Conservation (phyloP, 2,113 vertebrate species). For the Trichomycterus rosablanca region DNA sequence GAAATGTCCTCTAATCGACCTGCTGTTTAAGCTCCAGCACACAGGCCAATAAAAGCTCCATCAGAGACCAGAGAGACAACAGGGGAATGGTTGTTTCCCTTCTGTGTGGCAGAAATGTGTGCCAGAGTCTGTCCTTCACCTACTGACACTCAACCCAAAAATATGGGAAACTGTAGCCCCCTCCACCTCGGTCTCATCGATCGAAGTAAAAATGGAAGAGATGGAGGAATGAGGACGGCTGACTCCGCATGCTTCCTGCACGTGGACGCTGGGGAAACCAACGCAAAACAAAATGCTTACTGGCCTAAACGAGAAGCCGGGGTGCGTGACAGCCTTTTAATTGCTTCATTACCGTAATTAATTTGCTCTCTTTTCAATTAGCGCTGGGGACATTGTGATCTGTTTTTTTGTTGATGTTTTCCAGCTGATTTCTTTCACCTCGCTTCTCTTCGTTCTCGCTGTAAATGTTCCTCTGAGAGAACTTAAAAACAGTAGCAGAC, state of each 20-base stretch:
- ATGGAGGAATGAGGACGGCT: conserved; percentile 53
- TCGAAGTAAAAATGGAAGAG: conserved; percentile 8
- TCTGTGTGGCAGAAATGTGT: background rate
- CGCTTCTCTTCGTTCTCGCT: conserved; percentile 27
- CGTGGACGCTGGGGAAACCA: conserved; percentile 27
- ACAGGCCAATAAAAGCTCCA: conserved; percentile 4
- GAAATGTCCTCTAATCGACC: conserved; percentile 13
- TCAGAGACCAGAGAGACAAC: background rate
- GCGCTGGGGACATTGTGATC: conserved; percentile 38
- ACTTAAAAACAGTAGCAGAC: conserved; percentile 20
- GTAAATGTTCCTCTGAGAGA: conserved; percentile 30
- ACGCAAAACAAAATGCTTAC: conserved; percentile 31
- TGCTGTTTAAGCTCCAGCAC: conserved; percentile 10
- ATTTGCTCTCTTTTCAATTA: conserved; percentile 53
- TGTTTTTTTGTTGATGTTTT: conserved; percentile 37
- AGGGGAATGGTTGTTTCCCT: background rate
- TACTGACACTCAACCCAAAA: background rate
- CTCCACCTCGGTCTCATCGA: background rate
- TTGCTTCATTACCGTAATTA: conserved; percentile 52
- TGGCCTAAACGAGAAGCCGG: conserved; percentile 36
- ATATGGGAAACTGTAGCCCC: background rate
- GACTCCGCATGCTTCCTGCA: conserved; percentile 8
- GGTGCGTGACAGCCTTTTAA: conserved; percentile 46
- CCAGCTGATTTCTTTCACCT: conserved; percentile 36
- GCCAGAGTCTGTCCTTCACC: conserved; percentile 3